Conservation (phyloP, 2,888 invertebrate species). For the Drosophila dives region DNA sequence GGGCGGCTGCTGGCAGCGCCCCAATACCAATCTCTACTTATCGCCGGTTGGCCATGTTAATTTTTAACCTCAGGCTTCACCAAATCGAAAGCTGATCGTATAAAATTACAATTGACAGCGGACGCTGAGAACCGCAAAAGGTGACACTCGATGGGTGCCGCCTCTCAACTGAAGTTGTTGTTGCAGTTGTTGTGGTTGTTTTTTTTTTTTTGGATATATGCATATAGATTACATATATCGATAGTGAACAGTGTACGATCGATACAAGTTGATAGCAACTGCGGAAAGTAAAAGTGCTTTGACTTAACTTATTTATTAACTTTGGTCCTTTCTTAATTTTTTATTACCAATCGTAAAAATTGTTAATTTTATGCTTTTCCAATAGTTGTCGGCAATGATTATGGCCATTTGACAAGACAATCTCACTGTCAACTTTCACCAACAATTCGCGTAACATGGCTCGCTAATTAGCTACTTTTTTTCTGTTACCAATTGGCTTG, state of each 20-base stretch:
- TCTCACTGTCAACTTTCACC: constrained; percentile 39
- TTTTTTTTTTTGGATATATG: constrained; percentile 54
- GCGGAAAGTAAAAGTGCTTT: constrained; percentile 47
- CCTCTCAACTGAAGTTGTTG: constrained; percentile 41
- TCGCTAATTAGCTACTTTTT: constrained; percentile 25
- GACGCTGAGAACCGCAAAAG: constrained; percentile 74
- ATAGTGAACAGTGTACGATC: constrained; percentile 60
- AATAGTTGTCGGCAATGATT: not conserved
- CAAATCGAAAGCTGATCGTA: constrained; percentile 80
- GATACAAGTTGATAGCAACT: constrained; percentile 45
- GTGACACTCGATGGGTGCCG: constrained; percentile 71
- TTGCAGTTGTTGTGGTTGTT: constrained; percentile 15
- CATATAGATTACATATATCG: constrained; percentile 62
- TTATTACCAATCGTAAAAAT: not conserved
- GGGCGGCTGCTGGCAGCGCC: constrained; percentile 41
- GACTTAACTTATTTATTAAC: constrained; percentile 4
- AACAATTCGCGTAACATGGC: constrained; percentile 16
- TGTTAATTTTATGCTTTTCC: not conserved
- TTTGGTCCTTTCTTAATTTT: constrained; percentile 7
- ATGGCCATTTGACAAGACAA: not conserved
- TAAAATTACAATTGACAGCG: constrained; percentile 79
- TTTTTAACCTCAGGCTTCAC: constrained; percentile 80
- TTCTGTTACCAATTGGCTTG: constrained; percentile 37
- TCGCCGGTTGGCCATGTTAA: constrained; percentile 74
- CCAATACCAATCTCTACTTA: constrained; percentile 75